phyloP scores from a whole-genome alignment of 2,113 vertebrate species.

The Variabilichromis moorii region DNA sequence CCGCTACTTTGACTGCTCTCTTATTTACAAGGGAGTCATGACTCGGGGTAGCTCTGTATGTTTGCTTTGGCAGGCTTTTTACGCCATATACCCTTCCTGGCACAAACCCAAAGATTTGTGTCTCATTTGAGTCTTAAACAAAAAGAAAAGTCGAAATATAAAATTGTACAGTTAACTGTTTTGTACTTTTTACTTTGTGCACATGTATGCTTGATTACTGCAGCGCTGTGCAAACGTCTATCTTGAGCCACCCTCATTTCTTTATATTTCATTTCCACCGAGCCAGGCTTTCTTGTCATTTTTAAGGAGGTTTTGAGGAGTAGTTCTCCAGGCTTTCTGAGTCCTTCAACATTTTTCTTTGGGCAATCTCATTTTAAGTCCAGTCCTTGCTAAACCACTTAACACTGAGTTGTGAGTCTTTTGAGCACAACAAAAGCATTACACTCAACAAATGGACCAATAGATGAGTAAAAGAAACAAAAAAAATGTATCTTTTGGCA shows the following conservation, averaged over 20 bases:
- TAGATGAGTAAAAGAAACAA: neutral
- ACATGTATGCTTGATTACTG: neutral
- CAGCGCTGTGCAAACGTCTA: neutral
- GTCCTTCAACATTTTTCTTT: neutral
- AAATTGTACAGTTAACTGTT: neutral
- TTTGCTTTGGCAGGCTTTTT: neutral
- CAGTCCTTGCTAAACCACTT: neutral
- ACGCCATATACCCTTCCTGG: neutral
- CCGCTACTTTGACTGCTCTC: neutral
- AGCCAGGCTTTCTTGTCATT: neutral
- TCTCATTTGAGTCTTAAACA: neutral
- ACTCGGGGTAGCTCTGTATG: neutral
- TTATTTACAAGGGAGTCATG: neutral
- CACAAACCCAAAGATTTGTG: neutral
- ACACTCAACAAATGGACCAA: neutral
- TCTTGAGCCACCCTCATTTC: neutral
- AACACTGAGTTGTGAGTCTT: neutral
- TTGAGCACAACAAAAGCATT: neutral
- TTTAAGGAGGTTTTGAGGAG: neutral
- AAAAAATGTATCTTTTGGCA: neutral
- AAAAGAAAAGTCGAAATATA: fast-evolving
- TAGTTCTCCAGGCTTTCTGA: neutral
- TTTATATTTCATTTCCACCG: neutral
- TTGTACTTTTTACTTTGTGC: neutral
- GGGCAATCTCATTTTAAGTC: neutral